phyloP scores from a whole-genome alignment of 1,140 invertebrate species.

The Drosophila asahinai region DNA sequence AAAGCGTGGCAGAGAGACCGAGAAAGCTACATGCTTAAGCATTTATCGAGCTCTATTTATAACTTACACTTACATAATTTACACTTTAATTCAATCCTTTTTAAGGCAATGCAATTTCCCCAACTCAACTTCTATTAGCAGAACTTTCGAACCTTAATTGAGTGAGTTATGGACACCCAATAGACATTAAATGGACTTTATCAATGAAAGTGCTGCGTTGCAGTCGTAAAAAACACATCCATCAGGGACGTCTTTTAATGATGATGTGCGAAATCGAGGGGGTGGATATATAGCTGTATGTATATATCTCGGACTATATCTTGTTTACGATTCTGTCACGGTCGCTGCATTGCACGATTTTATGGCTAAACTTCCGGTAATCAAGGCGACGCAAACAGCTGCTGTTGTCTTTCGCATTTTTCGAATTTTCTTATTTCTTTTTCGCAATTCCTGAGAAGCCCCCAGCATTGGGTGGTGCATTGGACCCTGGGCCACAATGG shows the following conservation, averaged over 20 bases:
- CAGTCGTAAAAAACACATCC: constrained; percentile 59
- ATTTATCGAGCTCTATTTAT: no score
- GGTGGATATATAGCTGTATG: not conserved
- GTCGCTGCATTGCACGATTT: constrained; percentile 34
- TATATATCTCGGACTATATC: constrained; percentile 12
- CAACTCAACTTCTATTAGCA: not conserved
- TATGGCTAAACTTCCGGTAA: constrained; percentile 69
- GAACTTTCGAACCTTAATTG: not conserved
- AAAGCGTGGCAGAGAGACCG: no score
- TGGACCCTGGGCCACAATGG: constrained; percentile 41
- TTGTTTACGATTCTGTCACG: constrained; percentile 52
- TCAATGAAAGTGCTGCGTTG: constrained; percentile 6
- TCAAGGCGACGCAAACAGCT: constrained; percentile 41
- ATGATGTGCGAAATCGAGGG: constrained; percentile 10
- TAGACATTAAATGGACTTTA: constrained; percentile 7
- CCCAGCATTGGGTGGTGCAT: constrained; percentile 35
- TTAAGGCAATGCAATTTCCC: not conserved
- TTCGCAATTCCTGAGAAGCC: constrained; percentile 30
- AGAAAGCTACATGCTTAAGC: no score
- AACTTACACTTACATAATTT: no score
- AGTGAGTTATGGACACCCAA: not conserved
- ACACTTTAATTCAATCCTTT: not conserved
- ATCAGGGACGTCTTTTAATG: constrained; percentile 52
- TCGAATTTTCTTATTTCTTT: constrained; percentile 4
- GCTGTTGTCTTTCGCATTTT: constrained; percentile 26